phyloP scores from a whole-genome alignment of 53 echinoderm and acorn worm species.

The Pentamera pediparva region DNA sequence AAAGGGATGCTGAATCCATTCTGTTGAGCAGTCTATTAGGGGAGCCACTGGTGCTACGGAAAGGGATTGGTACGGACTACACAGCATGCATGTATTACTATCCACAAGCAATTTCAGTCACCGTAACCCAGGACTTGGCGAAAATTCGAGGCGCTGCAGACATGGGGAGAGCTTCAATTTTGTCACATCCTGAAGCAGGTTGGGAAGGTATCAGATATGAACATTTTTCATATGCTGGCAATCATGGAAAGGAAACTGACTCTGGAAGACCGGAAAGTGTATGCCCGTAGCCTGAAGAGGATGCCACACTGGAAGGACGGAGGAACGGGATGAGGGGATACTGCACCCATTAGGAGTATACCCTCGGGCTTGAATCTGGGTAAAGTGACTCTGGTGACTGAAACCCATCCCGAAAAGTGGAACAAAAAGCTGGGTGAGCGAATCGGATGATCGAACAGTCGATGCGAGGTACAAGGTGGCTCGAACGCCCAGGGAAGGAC shows the following conservation, averaged over 20 bases:
- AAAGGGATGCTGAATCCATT: slow-evolving; percentile 40
- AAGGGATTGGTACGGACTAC: slow-evolving; percentile 49
- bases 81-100: slow-evolving; percentile 30
- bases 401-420: not conserved
- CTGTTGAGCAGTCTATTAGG: slow-evolving; percentile 22
- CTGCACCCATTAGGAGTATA: slow-evolving; percentile 19
- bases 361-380: not conserved
- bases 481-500: slow-evolving; percentile 44
- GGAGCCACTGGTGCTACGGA: slow-evolving; percentile 24
- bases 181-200: slow-evolving; percentile 51
- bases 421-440: slow-evolving; percentile 49
- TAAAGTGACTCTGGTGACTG: not conserved
- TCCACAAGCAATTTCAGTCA: slow-evolving; percentile 45
- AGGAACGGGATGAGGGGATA: slow-evolving; percentile 29
- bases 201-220: slow-evolving; percentile 29
- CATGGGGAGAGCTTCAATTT: slow-evolving; percentile 40
- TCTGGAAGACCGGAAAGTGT: slow-evolving; percentile 25
- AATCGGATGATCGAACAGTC: slow-evolving; percentile 12
- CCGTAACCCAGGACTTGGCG: slow-evolving; percentile 40
- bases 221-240: slow-evolving; percentile 29
- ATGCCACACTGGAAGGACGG: slow-evolving; percentile 5
- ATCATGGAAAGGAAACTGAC: slow-evolving; percentile 25
- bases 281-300: slow-evolving; percentile 3
- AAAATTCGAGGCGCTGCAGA: slow-evolving; percentile 49
- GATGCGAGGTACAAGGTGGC: slow-evolving; percentile 13